Conservation (phyloP, 2,113 vertebrate species). For the Pygathrix nemaeus region DNA sequence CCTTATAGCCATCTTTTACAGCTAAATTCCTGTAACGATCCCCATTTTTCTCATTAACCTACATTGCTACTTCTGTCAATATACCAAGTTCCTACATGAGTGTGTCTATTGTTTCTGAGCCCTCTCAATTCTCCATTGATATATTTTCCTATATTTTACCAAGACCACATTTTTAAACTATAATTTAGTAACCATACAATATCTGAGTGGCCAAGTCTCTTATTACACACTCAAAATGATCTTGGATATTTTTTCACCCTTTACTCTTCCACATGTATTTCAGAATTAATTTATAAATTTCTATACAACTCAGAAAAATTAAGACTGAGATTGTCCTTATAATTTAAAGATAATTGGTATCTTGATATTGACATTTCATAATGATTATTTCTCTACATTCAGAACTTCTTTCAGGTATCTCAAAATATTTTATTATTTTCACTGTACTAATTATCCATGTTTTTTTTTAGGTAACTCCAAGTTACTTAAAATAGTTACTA, state of each 20-base stretch:
- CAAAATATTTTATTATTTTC: neutral
- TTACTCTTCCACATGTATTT: neutral
- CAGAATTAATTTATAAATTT: neutral
- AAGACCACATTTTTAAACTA: neutral
- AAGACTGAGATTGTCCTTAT: neutral
- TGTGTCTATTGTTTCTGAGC: neutral
- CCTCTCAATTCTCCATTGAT: neutral
- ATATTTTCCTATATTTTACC: neutral
- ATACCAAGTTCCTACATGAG: neutral
- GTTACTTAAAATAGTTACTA: neutral
- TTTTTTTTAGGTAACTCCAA: neutral
- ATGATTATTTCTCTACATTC: neutral
- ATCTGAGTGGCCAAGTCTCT: neutral
- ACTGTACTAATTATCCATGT: neutral
- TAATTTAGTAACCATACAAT: neutral
- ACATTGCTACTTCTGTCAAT: neutral
- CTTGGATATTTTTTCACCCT: neutral
- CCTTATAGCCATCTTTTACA: neutral
- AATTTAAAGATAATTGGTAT: neutral
- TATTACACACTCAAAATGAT: neutral
- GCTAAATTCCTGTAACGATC: neutral
- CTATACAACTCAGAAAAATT: neutral
- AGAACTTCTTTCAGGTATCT: neutral
- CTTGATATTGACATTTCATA: neutral
- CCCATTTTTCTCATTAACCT: neutral